Evolutionary conservation across 1,140 invertebrate genomes (phyloP), one percentile per base, ranked within the genome.

Genomic region (Drosophila simulans): DNA sequence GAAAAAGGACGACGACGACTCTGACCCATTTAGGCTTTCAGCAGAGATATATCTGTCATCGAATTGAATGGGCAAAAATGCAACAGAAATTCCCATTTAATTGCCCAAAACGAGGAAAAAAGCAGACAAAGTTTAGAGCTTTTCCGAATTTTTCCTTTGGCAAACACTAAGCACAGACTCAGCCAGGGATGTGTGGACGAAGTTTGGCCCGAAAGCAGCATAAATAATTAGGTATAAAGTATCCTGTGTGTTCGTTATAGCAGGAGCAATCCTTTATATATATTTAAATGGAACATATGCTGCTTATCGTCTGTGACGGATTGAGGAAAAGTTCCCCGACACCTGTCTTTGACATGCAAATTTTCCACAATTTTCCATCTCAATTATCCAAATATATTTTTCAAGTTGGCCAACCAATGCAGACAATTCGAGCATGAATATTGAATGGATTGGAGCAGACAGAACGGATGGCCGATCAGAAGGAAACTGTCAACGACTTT

Each of bases 71-170:
- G 25, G 5, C 12, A 35, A 62, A 34, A 56, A 34, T 27, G 34
- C 22, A 45, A 56, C 51, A 48, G 27, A 71, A 71, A 71, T 57
- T 40, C 42, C n/a, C 37, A 40, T 57, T 56, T 71, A 71, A 71
- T 71, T 70, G 68, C 35, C 37, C 35, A 17, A 37, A 52, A 52
- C 31, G 31, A 31, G 17, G 17, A 70, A 57, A 71, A 70, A 45
- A 13, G 1, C 3, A 42, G 53, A 22, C 25, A 17, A 69, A 70
- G 66, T 48, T 70, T 69, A 7, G 20, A 49, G 43, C 35, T 43
- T 45, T 55, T 43, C 39, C 11, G 2, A 46, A 46, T 48, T 55
- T 22, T 69, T 4, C 12, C 20, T 40, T 51, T 35, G 4, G 15
- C 13, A 27, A 43, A 35, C 12, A 39, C 31, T 35, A 27, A 43